These are phyloP conservation scores for Baccha elongata DNA, from an alignment of 2,888 invertebrate genomes.

Conservation along the genomic window DNA sequence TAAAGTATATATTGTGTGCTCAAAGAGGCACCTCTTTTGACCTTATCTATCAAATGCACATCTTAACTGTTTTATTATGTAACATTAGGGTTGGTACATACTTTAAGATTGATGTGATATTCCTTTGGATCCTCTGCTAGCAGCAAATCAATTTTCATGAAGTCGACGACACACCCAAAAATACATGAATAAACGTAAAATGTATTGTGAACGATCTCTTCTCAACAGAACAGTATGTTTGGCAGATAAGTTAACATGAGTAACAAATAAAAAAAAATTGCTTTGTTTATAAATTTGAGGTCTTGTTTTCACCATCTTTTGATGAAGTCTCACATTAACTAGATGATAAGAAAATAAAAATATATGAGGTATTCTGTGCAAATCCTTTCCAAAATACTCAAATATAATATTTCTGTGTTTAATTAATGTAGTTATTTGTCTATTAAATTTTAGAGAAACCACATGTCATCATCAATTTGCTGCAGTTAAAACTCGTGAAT, in stretches of 20 bases:
- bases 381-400: too few relatives aligned
- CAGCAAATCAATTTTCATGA: background rate
- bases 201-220: background rate
- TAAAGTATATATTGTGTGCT: background rate
- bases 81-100: background rate
- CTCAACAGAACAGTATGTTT: background rate
- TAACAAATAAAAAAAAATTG: too few relatives aligned
- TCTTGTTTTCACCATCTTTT: too few relatives aligned
- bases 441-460: too few relatives aligned
- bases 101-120: background rate
- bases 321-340: too few relatives aligned
- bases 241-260: background rate
- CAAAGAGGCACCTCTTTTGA: background rate
- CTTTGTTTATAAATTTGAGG: too few relatives aligned
- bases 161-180: constrained; percentile 11
- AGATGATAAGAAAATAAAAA: too few relatives aligned
- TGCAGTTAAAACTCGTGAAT: too few relatives aligned
- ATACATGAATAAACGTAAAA: background rate
- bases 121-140: constrained; percentile 6
- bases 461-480: too few relatives aligned
- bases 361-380: too few relatives aligned
- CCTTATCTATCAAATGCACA: constrained; percentile 2
- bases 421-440: too few relatives aligned
- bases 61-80: background rate
- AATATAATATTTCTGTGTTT: too few relatives aligned